Conservation (phyloP, 2,113 vertebrate species). For the Aepyceros melampus region DNA sequence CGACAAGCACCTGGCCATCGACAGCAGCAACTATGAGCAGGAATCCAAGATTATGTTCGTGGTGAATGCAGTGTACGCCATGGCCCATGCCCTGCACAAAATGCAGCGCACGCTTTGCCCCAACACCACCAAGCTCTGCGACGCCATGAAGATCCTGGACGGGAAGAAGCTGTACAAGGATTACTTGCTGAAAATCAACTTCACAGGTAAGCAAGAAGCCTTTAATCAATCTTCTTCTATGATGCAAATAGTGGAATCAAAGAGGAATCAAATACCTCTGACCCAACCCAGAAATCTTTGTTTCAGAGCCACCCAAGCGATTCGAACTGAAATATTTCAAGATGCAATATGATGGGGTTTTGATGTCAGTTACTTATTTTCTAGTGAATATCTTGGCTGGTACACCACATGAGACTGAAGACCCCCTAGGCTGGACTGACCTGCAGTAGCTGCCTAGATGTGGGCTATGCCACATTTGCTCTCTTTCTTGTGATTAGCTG, state of each 20-base stretch:
- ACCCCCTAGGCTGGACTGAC: not conserved
- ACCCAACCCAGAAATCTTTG: not conserved
- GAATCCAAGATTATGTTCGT: slow-evolving; percentile 99
- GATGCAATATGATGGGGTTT: not conserved
- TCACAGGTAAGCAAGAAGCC: slow-evolving; percentile 87
- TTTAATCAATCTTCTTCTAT: not conserved
- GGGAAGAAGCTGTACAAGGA: slow-evolving; percentile 95
- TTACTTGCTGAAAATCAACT: slow-evolving; percentile 96
- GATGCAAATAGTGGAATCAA: not conserved
- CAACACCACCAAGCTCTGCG: slow-evolving; percentile 94
- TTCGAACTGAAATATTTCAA: not conserved
- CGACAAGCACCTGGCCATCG: slow-evolving; percentile 88
- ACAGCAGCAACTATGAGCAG: slow-evolving; percentile 93
- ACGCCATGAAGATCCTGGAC: slow-evolving; percentile 94
- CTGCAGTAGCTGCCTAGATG: not conserved
- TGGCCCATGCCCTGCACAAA: slow-evolving; percentile 94
- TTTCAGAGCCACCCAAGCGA: not conserved
- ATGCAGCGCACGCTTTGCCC: slow-evolving; percentile 95
- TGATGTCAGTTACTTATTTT: not conserved
- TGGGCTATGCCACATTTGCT: not conserved
- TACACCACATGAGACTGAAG: not conserved
- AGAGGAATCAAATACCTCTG: not conserved
- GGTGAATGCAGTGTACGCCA: slow-evolving; percentile 96
- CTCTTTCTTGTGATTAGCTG: not conserved
- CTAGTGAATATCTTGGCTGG: not conserved